phyloP scores from a whole-genome alignment of 2,888 invertebrate species.

The Seira ritae region DNA sequence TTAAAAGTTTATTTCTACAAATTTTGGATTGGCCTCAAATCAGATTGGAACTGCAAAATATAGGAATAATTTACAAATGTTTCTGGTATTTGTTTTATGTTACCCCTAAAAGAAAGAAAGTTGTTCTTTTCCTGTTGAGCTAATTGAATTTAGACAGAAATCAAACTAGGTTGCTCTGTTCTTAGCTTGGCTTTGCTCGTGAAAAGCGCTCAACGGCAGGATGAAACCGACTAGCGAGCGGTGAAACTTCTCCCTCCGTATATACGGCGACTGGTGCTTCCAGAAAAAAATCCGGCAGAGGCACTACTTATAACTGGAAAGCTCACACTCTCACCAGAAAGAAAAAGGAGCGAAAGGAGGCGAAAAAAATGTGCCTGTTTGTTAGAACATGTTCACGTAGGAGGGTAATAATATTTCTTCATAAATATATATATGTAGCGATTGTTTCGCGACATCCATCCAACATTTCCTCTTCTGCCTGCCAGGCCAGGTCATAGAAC shows the following conservation, averaged over 20 bases:
- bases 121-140: not conserved
- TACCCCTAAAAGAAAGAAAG: slow-evolving; percentile 33
- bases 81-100: slow-evolving; percentile 18
- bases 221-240: slow-evolving; percentile 52
- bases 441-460: not conserved
- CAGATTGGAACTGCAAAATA: not conserved
- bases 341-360: not conserved
- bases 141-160: slow-evolving; percentile 41
- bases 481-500: not conserved
- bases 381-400: not conserved
- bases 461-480: not conserved
- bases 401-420: not conserved
- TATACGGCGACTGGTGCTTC: not conserved
- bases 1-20: too few species aligned
- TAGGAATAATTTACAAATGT: not conserved
- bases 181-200: slow-evolving; percentile 1
- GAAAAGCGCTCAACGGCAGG: slow-evolving; percentile 58
- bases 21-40: too few species aligned
- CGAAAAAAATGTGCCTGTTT: not conserved
- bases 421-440: not conserved
- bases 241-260: slow-evolving; percentile 42
- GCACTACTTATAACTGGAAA: not conserved
- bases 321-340: not conserved
- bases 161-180: not conserved
- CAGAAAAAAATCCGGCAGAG: not conserved